Percentiles rank a stretch among this genome's conserved stretches.
Evolutionary conservation across 2,797 vertebrate species (phyloP).

Genomic region (Rhadinocentrus ornatus): DNA sequence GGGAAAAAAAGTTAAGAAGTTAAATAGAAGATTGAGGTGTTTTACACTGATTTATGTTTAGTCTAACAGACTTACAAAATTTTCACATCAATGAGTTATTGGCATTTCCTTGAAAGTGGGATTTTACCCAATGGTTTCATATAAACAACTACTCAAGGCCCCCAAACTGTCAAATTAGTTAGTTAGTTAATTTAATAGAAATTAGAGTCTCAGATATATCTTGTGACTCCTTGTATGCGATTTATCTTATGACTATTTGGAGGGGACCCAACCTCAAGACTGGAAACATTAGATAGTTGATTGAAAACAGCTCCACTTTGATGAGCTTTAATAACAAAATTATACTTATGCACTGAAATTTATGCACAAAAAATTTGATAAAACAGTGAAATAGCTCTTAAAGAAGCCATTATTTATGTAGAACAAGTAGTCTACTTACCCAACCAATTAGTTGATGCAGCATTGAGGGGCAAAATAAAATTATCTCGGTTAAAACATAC

Average conservation of each 20-base stretch:
- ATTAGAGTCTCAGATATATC: constrained; percentile 13
- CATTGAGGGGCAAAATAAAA: neutral
- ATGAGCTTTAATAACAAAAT: constrained; percentile 16
- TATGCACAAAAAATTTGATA: neutral
- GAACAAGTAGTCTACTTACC: neutral
- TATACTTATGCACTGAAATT: neutral
- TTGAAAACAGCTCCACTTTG: neutral
- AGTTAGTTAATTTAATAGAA: constrained; percentile 2
- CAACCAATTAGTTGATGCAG: neutral
- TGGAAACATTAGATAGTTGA: neutral
- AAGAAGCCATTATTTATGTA: neutral
- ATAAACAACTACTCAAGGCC: neutral
- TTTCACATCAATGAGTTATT: neutral
- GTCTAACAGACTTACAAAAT: neutral
- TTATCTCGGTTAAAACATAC: neutral
- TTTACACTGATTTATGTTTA: neutral
- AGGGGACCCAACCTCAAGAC: neutral
- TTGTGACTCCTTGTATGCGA: constrained; percentile 6
- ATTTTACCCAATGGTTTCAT: neutral
- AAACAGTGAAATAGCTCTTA: neutral
- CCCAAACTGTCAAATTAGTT: constrained; percentile 19
- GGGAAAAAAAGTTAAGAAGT: neutral
- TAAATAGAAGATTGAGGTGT: neutral
- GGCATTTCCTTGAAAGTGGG: neutral
- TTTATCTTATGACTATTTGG: constrained; percentile 14